Evolutionary conservation across 2,113 vertebrate genomes (phyloP).

Genomic region (Poeciliopsis prolifica): DNA sequence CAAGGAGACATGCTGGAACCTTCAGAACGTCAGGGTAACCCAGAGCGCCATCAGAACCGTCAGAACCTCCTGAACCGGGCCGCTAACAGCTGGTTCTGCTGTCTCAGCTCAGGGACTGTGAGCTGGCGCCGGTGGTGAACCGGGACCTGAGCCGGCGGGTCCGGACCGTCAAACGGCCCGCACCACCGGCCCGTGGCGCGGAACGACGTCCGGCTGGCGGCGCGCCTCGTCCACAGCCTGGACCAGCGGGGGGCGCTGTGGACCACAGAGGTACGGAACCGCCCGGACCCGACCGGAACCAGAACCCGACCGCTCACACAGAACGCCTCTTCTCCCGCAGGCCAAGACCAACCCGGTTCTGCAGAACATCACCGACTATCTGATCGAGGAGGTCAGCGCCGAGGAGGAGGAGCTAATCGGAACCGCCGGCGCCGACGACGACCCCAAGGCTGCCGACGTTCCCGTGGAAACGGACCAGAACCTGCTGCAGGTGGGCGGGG

Average conservation of each 20-base stretch:
- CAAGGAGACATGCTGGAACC: constrained; percentile 92
- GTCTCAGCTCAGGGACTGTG: constrained; percentile 87
- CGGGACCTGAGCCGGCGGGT: constrained; percentile 87
- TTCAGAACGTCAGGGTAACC: constrained; percentile 89
- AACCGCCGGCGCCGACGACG: constrained; percentile 68
- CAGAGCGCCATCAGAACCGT: background rate
- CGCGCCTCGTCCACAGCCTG: constrained; percentile 86
- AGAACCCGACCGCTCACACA: background rate
- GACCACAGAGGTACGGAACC: constrained; percentile 64
- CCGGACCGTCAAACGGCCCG: constrained; percentile 85
- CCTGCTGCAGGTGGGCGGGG: constrained; percentile 84
- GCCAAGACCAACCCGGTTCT: constrained; percentile 88
- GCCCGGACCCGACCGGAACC: too few relatives aligned
- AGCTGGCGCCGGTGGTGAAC: constrained; percentile 90
- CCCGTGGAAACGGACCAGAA: constrained; percentile 88
- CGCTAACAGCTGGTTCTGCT: too few relatives aligned
- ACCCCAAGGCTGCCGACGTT: constrained; percentile 87
- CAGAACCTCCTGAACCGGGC: background rate
- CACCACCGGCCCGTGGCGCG: constrained; percentile 87
- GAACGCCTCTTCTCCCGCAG: constrained; percentile 21
- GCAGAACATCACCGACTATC: constrained; percentile 93
- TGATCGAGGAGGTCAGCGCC: constrained; percentile 93
- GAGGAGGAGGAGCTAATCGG: constrained; percentile 95
- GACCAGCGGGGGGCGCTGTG: constrained; percentile 87
- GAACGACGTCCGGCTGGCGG: constrained; percentile 89